Conservation (phyloP, 2,888 invertebrate genomes). For the Taphrorychus bicolor region DNA sequence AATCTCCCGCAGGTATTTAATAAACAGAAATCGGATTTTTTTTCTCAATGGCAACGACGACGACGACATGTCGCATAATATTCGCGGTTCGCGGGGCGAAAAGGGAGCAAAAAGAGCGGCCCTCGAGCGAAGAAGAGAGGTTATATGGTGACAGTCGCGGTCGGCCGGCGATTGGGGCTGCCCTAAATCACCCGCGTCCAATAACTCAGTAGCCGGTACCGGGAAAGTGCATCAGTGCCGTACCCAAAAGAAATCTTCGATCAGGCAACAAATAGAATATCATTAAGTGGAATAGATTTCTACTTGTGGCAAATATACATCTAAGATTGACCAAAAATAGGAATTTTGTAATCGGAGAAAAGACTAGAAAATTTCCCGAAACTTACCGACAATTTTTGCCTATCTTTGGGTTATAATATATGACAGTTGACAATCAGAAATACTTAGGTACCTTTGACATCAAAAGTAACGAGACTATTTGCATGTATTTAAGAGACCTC, state of each 20-base stretch:
- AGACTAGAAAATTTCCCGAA: no score
- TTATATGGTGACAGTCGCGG: slow-evolving; percentile 33
- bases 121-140: slow-evolving; percentile 15
- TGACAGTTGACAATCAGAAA: no score
- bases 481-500: no score
- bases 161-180: slow-evolving; percentile 24
- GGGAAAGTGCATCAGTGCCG: slow-evolving; percentile 5
- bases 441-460: no score
- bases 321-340: no score
- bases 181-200: slow-evolving; percentile 31
- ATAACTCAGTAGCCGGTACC: slow-evolving; percentile 27
- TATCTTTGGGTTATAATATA: no score
- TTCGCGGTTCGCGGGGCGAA: slow-evolving; percentile 11
- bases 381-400: no score
- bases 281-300: no score
- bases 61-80: slow-evolving; percentile 17
- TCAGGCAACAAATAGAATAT: neutral
- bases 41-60: neutral
- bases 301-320: no score
- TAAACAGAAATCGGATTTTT: neutral
- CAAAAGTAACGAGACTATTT: no score
- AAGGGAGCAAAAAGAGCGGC: slow-evolving; percentile 23
- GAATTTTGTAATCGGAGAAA: no score
- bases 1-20: slow-evolving; percentile 13
- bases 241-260: neutral